Evolutionary conservation across 2,888 invertebrate species (phyloP).

Genomic region (Hydroisotoma schaefferi): DNA sequence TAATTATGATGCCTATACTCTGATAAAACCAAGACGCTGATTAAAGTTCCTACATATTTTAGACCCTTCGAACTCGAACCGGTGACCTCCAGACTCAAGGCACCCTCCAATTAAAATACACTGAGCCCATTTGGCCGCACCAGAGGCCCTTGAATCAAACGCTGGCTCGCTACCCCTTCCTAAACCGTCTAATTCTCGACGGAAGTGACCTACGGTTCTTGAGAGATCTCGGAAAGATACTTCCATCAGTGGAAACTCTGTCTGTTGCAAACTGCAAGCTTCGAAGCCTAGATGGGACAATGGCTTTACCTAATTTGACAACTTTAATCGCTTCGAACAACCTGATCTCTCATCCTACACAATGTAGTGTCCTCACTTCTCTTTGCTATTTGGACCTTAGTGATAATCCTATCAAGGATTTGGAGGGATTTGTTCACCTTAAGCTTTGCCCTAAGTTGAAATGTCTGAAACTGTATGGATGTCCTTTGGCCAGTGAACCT

Average conservation of each 20-base stretch:
- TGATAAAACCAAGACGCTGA: too few species aligned
- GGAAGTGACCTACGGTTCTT: slow-evolving; percentile 39
- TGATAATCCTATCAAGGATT: slow-evolving; percentile 32
- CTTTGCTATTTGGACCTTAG: slow-evolving; percentile 39
- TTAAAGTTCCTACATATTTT: too few species aligned
- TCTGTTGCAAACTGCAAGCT: slow-evolving; percentile 41
- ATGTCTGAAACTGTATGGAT: slow-evolving; percentile 35
- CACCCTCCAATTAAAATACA: slow-evolving; percentile 29
- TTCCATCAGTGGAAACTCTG: slow-evolving; percentile 34
- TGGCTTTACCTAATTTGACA: slow-evolving; percentile 39
- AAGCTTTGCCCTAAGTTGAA: slow-evolving; percentile 26
- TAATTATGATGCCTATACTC: too few species aligned
- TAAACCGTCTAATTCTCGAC: slow-evolving; percentile 38
- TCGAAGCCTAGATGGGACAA: slow-evolving; percentile 36
- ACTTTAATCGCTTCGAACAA: slow-evolving; percentile 41
- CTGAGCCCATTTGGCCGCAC: slow-evolving; percentile 41
- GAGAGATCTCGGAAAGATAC: slow-evolving; percentile 38
- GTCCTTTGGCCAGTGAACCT: slow-evolving; percentile 19
- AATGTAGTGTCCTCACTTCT: slow-evolving; percentile 30
- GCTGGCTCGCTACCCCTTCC: slow-evolving; percentile 19
- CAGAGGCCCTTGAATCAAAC: slow-evolving; percentile 37
- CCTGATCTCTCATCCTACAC: slow-evolving; percentile 27
- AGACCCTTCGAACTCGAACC: too few species aligned
- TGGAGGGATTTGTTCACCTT: slow-evolving; percentile 33
- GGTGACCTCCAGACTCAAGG: slow-evolving; percentile 10